Evolutionary conservation across 1,140 invertebrate genomes (phyloP).

Genomic region (Araneus ventricosus): DNA sequence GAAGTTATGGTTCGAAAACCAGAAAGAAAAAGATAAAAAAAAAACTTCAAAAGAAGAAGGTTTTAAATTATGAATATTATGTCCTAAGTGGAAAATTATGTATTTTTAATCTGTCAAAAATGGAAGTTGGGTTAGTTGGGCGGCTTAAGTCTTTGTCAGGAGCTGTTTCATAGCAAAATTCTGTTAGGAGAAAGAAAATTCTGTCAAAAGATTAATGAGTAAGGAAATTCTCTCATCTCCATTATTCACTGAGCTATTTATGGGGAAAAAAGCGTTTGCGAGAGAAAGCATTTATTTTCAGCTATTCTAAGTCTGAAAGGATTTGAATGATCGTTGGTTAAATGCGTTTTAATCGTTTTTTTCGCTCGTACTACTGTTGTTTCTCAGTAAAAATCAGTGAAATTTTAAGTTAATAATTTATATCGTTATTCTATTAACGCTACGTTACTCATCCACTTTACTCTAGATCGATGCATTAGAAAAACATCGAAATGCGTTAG

Average conservation of each 20-base stretch:
- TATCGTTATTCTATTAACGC: not conserved
- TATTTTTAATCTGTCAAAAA: constrained; percentile 7
- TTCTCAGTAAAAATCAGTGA: not conserved
- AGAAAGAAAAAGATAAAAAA: not conserved
- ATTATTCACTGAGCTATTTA: not conserved
- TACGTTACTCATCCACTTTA: too few relatives aligned
- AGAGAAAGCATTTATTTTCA: not conserved
- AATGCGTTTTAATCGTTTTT: not conserved
- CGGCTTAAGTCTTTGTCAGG: not conserved
- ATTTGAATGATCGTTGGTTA: not conserved
- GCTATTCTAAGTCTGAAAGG: not conserved
- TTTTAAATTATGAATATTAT: constrained; percentile 8
- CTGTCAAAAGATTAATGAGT: not conserved
- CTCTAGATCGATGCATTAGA: too few relatives aligned
- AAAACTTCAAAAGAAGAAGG: not conserved
- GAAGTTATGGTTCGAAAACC: constrained; percentile 12
- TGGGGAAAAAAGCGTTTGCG: not conserved
- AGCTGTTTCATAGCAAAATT: constrained; percentile 3
- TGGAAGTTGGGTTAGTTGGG: not conserved
- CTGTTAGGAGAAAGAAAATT: not conserved
- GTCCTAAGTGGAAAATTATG: constrained; percentile 12
- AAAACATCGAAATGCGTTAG: too few relatives aligned
- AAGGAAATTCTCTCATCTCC: not conserved
- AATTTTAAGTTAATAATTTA: not conserved
- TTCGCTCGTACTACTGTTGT: not conserved